Evolutionary conservation across 2,888 invertebrate species (phyloP).

Genomic region (Choreutis nemorana): DNA sequence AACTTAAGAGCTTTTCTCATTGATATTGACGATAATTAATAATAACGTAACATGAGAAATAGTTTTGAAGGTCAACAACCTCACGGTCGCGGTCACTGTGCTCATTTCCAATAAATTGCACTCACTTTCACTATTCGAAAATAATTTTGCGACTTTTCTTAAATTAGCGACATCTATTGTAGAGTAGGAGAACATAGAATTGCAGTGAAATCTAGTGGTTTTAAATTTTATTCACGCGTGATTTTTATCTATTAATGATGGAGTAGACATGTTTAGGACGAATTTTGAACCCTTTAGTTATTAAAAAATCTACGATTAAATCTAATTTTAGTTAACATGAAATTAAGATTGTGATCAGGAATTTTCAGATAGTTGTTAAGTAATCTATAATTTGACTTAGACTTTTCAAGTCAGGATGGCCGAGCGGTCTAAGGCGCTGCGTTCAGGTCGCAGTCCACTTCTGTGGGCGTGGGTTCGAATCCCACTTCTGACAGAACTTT

Average conservation of each 20-base stretch:
- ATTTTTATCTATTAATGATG: too few relatives aligned
- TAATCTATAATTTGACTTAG: not conserved
- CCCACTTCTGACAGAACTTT: slow-evolving; percentile 16
- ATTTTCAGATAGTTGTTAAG: not conserved
- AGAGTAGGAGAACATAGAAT: slow-evolving; percentile 16
- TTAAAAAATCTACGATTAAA: slow-evolving; percentile 2
- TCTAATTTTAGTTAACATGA: not conserved
- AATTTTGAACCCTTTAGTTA: too few relatives aligned
- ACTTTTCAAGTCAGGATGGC: slow-evolving; percentile 27
- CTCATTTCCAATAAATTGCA: slow-evolving; percentile 25
- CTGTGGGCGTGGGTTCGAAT: too few relatives aligned
- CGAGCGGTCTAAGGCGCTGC: too few relatives aligned
- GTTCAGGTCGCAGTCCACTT: too few relatives aligned
- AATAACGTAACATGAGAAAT: too few relatives aligned
- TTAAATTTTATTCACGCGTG: too few relatives aligned
- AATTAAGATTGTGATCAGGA: not conserved
- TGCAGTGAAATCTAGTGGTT: too few relatives aligned
- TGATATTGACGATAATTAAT: too few relatives aligned
- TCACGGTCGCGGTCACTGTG: slow-evolving; percentile 37
- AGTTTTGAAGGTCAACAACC: slow-evolving; percentile 61
- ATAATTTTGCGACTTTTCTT: not conserved
- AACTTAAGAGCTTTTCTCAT: too few relatives aligned
- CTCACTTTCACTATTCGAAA: slow-evolving; percentile 39
- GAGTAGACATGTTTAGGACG: too few relatives aligned
- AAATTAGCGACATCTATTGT: slow-evolving; percentile 18